Evolutionary conservation across 2,113 vertebrate species (phyloP).

Genomic region (Arizona elegans): DNA sequence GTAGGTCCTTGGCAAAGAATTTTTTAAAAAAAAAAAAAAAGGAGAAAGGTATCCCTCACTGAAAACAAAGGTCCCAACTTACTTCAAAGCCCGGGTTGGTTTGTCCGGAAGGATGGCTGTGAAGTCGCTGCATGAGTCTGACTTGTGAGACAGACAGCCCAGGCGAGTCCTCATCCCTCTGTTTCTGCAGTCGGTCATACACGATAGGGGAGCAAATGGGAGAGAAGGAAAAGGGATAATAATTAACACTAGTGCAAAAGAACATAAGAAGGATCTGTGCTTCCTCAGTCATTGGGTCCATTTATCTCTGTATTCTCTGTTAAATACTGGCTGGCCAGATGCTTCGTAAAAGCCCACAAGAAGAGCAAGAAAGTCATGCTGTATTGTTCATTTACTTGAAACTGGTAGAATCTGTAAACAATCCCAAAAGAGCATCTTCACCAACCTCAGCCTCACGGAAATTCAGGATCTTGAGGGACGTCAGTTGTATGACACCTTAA

Average conservation of each 20-base stretch:
- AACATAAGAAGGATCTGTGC: neutral
- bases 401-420: neutral
- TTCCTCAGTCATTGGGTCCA: neutral
- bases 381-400: neutral
- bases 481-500: neutral
- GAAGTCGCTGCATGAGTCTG: conserved; percentile 95
- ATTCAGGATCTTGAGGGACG: neutral
- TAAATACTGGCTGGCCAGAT: neutral
- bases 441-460: neutral
- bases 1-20: neutral
- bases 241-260: neutral
- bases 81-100: conserved; percentile 89
- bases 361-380: neutral
- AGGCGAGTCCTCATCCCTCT: conserved; percentile 94
- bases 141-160: conserved; percentile 94
- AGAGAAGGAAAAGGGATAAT: conserved; percentile 56
- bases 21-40: neutral
- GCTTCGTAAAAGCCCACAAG: neutral
- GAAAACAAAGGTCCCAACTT: conserved; percentile 64
- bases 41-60: too few relatives aligned
- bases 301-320: neutral
- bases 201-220: conserved; percentile 55
- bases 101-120: conserved; percentile 91
- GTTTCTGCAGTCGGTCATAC: conserved; percentile 69
- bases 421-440: neutral